Base-by-base conservation (phyloP, 2,797 vertebrate genomes). In the Arrhamphus sclerolepis region DNA sequence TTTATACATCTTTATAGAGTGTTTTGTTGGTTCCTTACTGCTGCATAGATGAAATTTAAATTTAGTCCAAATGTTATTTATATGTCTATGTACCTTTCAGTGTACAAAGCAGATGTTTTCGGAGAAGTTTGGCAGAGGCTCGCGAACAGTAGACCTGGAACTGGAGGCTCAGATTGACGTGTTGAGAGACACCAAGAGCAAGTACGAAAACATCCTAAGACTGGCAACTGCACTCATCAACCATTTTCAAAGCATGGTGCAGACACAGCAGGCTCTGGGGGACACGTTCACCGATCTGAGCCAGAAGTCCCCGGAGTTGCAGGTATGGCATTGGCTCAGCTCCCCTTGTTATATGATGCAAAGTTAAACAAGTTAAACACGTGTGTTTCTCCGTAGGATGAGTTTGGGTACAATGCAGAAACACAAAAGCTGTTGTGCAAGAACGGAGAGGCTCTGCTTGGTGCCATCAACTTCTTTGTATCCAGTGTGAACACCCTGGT, bases 371-470 rank as follows among this genome's bases (percentile, higher is more conserved):
- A 16, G 22, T 53, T 7, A 72, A 68, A 48, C 13, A 3, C 21
- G 0, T 56, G 3, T 73, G 2, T 82, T 42, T 57, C 19, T 56
- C 42, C 68, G 40, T 85, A 98, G 97, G 97, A 99, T 59, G 97
- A 99, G 89, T 99, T 99, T 65, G 97, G 97, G 6, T 98, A 98
- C 78, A 99, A 99, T 0, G 97, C 97, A 0, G 97, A 99, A 84
- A 98, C 96, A 0, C 97, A 98, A 77, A 97, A 96, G 87, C 89
- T 98, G 78, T 84, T 99, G 60, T 98, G 97, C 87, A 97, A 95
- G 89, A 99, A 99, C 0, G 97, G 97, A 1, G 97, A 99, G 76
- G 93, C 96, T 0, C 91, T 99, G 5, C 91, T 99, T 4, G 94
- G 97, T 0, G 97, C 97, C 3, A 93, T 99, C 77, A 98, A 90